phyloP scores from a whole-genome alignment of 2,888 invertebrate species.

The Rhamphomyia laevipes region DNA sequence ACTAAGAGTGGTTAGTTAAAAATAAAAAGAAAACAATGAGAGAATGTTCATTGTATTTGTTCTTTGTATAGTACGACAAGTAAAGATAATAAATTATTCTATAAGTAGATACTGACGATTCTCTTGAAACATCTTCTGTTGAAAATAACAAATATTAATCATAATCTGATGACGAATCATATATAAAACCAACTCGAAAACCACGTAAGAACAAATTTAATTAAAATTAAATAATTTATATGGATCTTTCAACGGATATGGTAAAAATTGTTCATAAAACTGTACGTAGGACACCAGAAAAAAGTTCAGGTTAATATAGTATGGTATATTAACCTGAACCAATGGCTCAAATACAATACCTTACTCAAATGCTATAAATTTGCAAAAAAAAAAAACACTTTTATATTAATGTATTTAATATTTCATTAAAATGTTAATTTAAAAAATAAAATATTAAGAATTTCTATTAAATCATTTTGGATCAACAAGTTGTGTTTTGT shows the following conservation, averaged over 20 bases:
- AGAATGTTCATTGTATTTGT: too few species aligned
- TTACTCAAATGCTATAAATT: constrained; percentile 86
- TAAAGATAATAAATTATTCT: not conserved
- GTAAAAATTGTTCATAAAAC: constrained; percentile 22
- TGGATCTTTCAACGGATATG: constrained; percentile 28
- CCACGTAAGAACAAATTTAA: not conserved
- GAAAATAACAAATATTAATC: constrained; percentile 6
- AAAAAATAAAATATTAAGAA: not conserved
- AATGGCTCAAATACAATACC: constrained; percentile 96
- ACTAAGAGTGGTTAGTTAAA: not conserved
- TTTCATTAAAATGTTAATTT: not conserved
- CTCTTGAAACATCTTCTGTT: not conserved
- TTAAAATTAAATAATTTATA: constrained; percentile 22
- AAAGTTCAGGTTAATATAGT: constrained; percentile 19
- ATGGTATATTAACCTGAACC: too few species aligned
- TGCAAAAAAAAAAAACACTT: too few species aligned
- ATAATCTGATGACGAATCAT: not conserved
- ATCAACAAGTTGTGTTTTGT: too few species aligned
- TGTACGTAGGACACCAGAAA: constrained; percentile 20
- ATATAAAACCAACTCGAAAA: constrained; percentile 1
- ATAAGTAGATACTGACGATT: not conserved
- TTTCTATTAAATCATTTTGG: too few species aligned
- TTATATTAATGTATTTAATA: not conserved
- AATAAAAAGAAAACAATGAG: too few species aligned
- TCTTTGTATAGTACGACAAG: not conserved